phyloP scores from a whole-genome alignment of 2,797 vertebrate genomes.

The Orestias chungarensis region DNA sequence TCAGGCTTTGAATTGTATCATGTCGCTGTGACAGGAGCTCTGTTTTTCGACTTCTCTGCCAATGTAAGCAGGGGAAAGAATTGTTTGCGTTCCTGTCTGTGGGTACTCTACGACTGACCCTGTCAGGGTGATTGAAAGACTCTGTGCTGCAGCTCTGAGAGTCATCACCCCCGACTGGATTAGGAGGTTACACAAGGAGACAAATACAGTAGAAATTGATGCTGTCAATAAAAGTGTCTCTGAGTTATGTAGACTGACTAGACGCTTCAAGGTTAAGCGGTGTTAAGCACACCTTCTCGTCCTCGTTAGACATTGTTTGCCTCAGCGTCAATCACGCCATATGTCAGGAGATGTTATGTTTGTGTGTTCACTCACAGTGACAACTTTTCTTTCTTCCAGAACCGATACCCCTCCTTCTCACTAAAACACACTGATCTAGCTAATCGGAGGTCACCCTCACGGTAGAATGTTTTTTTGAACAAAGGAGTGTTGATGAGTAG shows the following conservation, averaged over 20 bases:
- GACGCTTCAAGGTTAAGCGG: slow-evolving; percentile 75
- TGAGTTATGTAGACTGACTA: slow-evolving; percentile 64
- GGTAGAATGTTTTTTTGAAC: slow-evolving; percentile 61
- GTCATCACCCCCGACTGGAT: slow-evolving; percentile 58
- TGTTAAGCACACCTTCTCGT: slow-evolving; percentile 70
- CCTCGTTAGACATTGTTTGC: slow-evolving; percentile 70
- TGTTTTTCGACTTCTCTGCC: slow-evolving; percentile 54
- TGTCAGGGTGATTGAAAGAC: slow-evolving; percentile 66
- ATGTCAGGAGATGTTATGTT: slow-evolving; percentile 69
- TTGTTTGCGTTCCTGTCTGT: slow-evolving; percentile 74
- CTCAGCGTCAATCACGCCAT: slow-evolving; percentile 68
- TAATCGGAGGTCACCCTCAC: slow-evolving; percentile 79
- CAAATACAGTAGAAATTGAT: slow-evolving; percentile 73
- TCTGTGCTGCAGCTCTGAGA: slow-evolving; percentile 45
- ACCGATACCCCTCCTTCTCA: slow-evolving; percentile 13
- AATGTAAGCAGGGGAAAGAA: slow-evolving; percentile 54
- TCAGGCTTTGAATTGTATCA: slow-evolving; percentile 60
- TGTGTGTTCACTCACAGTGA: slow-evolving; percentile 53
- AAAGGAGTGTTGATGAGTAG: slow-evolving; percentile 59
- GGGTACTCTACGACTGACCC: slow-evolving; percentile 66
- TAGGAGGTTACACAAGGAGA: slow-evolving; percentile 68
- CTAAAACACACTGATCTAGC: slow-evolving; percentile 27
- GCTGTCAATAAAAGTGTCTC: slow-evolving; percentile 74
- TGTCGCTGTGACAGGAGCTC: slow-evolving; percentile 44
- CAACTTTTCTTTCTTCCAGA: slow-evolving; percentile 59